Percentiles rank a stretch among this genome's conserved stretches.
Evolutionary conservation across 1,140 invertebrate species (phyloP).

Genomic region (Neuroterus valhalla): DNA sequence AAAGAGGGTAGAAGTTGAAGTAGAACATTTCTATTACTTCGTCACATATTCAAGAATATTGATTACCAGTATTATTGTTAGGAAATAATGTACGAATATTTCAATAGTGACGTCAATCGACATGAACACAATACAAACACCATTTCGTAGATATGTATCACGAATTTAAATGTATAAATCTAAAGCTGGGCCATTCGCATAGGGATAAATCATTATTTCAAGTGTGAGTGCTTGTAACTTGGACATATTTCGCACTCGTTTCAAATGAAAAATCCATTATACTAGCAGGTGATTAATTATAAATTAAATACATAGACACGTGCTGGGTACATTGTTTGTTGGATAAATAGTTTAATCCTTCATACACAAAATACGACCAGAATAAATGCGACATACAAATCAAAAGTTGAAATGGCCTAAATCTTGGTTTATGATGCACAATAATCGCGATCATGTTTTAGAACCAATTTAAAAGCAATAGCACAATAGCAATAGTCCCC

Average conservation of each 20-base stretch:
- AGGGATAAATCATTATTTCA: constrained; percentile 1
- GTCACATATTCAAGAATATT: too few relatives aligned
- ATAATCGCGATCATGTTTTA: constrained; percentile 12
- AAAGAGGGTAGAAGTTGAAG: too few relatives aligned
- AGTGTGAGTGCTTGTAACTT: neutral
- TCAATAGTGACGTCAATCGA: too few relatives aligned
- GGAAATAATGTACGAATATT: too few relatives aligned
- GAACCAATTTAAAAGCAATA: neutral
- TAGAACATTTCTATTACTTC: too few relatives aligned
- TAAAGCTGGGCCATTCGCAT: neutral
- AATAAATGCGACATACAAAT: neutral
- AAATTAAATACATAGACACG: neutral
- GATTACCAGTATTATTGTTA: too few relatives aligned
- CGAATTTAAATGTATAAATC: constrained; percentile 1
- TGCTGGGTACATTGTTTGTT: constrained; percentile 20
- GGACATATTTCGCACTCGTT: constrained; percentile 3
- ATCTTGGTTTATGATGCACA: neutral
- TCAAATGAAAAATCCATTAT: constrained; percentile 21
- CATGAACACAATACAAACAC: too few relatives aligned
- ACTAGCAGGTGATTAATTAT: neutral
- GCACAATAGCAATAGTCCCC: too few relatives aligned
- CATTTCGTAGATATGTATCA: too few relatives aligned
- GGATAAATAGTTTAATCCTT: constrained; percentile 3
- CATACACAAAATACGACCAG: neutral
- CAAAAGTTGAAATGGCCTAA: neutral